Evolutionary conservation across 2,113 vertebrate genomes (phyloP).

Genomic region (Romanogobio albipinnatus): DNA sequence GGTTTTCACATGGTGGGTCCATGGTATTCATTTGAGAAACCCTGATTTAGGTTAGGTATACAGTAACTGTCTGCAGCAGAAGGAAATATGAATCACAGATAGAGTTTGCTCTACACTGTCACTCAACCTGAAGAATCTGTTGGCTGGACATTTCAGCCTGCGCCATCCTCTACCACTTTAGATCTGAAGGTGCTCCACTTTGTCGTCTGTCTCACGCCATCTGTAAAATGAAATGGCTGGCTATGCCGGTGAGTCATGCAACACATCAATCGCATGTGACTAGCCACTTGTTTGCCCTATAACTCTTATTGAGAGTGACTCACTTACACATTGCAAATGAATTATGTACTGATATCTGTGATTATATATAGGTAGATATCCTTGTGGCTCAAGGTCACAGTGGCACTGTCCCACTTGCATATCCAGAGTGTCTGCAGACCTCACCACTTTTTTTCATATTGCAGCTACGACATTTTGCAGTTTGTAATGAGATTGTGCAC

Average conservation of each 20-base stretch:
- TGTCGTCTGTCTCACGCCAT: slow-evolving; percentile 34
- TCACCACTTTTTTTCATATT: background rate
- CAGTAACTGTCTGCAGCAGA: background rate
- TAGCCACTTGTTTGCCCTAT: slow-evolving; percentile 23
- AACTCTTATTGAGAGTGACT: slow-evolving; percentile 14
- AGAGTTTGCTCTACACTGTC: background rate
- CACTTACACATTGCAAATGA: slow-evolving; percentile 9
- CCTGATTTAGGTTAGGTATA: background rate
- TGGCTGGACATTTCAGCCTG: background rate
- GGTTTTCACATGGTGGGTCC: background rate
- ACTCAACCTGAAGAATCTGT: slow-evolving; percentile 21
- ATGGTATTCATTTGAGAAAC: background rate
- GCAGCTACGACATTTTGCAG: background rate
- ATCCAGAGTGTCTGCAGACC: background rate
- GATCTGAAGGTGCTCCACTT: slow-evolving; percentile 34
- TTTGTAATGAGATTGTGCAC: background rate
- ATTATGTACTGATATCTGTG: background rate
- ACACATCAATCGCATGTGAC: slow-evolving; percentile 2
- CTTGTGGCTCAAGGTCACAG: slow-evolving; percentile 36
- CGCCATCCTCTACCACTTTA: slow-evolving; percentile 5
- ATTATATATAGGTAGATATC: slow-evolving; percentile 25
- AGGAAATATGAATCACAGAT: slow-evolving; percentile 31
- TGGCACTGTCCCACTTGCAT: background rate
- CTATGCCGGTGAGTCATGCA: slow-evolving; percentile 30
- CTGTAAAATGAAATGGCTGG: slow-evolving; percentile 20